Evolutionary conservation across 2,888 invertebrate species (phyloP), one percentile per base, ranked within the genome.

Genomic region (Laothoe populi): DNA sequence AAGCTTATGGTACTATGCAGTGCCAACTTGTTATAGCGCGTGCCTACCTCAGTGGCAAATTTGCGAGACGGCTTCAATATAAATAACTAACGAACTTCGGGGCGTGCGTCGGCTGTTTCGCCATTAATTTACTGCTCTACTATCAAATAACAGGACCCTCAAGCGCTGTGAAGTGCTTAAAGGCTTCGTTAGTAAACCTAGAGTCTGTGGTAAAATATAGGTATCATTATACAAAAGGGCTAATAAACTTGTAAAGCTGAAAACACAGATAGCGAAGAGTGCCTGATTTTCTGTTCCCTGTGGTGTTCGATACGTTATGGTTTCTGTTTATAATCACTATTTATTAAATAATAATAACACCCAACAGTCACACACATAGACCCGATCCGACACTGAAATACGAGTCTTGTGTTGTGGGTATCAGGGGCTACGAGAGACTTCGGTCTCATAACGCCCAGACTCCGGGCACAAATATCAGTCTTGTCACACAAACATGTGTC

Each of bases 31-130:
- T 70, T 75, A 77, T 73, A 70, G 73, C 73, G 63, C 67, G 44
- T 31, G 58, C 24, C 13, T 19, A 42, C 42, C 72, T 81, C 77
- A 81, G 84, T 87, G 88, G 82, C 86, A 86, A 88, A 82, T 81
- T 74, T 81, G 61, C 62, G 67, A 78, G 77, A 75, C 70, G 68
- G 70, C 71, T 64, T 71, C 66, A 68, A 73, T 72, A 78, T 82
- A 73, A 68, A 79, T 80, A 79, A 80, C 61, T 75, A 73, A 75
- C 70, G 60, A 65, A 64, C 66, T 59, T 21, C 11, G 19, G 4
- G 3, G 44, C 53, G 63, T 62, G 64, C 60, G 62, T 64, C 42
- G 64, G 61, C 64, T 66, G 48, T 63, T 46, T 45, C 44, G 40
- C 38, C 24, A 40, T 60, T 49, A 16, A 60, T 60, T 40, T 60